Evolutionary conservation across 1,140 invertebrate species (phyloP), one percentile per base, ranked within the genome.

Genomic region (Dryas iulia): DNA sequence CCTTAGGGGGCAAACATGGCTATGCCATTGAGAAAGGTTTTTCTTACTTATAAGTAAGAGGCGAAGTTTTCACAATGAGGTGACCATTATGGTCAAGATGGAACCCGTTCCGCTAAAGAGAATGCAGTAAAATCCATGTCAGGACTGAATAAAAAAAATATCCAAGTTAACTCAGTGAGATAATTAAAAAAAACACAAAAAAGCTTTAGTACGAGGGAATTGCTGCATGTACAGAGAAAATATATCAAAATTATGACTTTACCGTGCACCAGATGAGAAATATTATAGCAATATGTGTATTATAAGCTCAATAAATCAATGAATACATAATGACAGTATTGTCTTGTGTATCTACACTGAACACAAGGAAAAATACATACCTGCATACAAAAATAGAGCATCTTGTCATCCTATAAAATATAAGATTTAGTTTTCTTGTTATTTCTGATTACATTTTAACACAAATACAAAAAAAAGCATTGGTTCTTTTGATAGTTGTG

Each of bases 181-280:
- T 76, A 73, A 66, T 25, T 67, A 71, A 57, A 60, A 71, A 47
- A 14, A 59, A 72, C 52, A 76, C 77, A 85, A 84, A 86, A 82
- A 85, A 58, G 28, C 33, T 64, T 71, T 81, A 73, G 82, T 83
- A 81, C 80, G 81, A 84, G 79, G 79, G 77, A 77, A 78, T 73
- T 72, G 67, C 60, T 63, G 33, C 71, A 70, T 67, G 69, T 83
- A 21, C 7, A 21, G 7, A 2, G 77, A 79, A 82, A 82, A 83
- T 85, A 82, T 87, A 85, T 85, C 85, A 84, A 83, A 89, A 87
- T 85, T 39, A 6, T 18, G 14, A 2, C 2, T 8, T 18, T 47
- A 1, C n/a, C 35, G 0, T 21, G n/a, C 14, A 39, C 7, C n/a
- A 35, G 11, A 1, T n/a, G n/a, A n/a, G n/a, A n/a, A n/a, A n/a